Evolutionary conservation across 2,797 vertebrate genomes (phyloP).

Genomic region (Chanos chanos): DNA sequence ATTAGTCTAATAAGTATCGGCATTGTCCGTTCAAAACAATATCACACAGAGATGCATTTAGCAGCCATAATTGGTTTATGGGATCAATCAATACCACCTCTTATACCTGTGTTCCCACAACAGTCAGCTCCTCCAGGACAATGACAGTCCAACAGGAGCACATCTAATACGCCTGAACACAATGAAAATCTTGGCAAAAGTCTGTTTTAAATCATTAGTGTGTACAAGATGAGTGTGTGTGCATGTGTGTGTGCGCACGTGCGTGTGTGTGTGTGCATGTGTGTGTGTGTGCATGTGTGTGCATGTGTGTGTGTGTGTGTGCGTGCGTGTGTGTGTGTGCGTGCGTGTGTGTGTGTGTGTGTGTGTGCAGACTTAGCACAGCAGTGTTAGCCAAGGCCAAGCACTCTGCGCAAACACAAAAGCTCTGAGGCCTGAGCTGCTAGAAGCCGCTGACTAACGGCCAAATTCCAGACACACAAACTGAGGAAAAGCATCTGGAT

Average conservation of each 20-base stretch:
- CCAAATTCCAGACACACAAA: constrained; percentile 39
- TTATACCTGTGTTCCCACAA: no score
- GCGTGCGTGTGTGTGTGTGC: constrained; percentile 3
- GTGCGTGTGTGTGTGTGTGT: constrained; percentile 26
- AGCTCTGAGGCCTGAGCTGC: constrained; percentile 60
- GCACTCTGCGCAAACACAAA: constrained; percentile 64
- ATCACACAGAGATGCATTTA: constrained; percentile 35
- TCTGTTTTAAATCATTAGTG: background rate
- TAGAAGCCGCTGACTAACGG: constrained; percentile 42
- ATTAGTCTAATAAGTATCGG: constrained; percentile 39
- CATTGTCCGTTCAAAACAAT: constrained; percentile 33
- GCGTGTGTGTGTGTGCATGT: background rate
- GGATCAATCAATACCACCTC: constrained; percentile 38
- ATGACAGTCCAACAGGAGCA: background rate
- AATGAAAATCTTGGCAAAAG: background rate
- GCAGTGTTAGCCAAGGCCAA: constrained; percentile 36
- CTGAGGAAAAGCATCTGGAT: constrained; percentile 70
- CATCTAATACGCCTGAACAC: constrained; percentile 17
- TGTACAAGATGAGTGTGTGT: background rate
- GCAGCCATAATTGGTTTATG: constrained; percentile 41
- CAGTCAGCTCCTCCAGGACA: background rate
- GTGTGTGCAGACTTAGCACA: constrained; percentile 30
- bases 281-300: no score
- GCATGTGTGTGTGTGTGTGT: constrained; percentile 29
- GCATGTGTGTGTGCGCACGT: background rate